These are phyloP conservation scores for Microcaecilia unicolor DNA, from an alignment of 2,797 vertebrate genomes.

Conservation along the genomic window DNA sequence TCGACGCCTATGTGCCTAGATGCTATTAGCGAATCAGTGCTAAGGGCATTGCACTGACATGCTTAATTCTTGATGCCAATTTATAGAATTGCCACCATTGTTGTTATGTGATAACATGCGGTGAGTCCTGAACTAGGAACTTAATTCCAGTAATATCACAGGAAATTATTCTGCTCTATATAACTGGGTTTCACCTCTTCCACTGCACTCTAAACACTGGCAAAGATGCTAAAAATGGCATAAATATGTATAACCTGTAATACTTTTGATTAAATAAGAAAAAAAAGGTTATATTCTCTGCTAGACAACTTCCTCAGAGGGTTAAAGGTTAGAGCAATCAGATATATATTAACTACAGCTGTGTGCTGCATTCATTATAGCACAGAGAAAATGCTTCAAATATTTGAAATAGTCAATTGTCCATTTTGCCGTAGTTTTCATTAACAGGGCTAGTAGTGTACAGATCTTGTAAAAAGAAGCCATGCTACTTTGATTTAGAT, in stretches of 20 bases:
- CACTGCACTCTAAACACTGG: conserved; percentile 6
- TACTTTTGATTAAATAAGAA: conserved; percentile 3
- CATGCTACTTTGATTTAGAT: no score
- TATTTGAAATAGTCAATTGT: conserved; percentile 24
- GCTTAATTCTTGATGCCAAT: no score
- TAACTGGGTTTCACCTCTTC: conserved; percentile 10
- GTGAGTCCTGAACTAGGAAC: no score
- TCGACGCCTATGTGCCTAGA: no score
- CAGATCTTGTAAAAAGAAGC: no score
- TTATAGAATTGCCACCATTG: no score
- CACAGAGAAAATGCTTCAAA: conserved; percentile 41
- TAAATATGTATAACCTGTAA: conserved; percentile 35
- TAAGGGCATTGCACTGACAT: no score
- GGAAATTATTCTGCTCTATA: no score
- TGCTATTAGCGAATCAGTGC: no score
- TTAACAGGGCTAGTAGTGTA: neutral
- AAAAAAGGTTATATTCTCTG: conserved; percentile 12
- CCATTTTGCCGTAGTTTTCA: conserved; percentile 8
- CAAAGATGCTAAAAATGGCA: conserved; percentile 3
- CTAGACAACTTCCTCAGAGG: conserved; percentile 49
- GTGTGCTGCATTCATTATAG: conserved; percentile 16
- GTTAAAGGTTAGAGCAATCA: conserved; percentile 56
- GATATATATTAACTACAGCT: conserved; percentile 54
- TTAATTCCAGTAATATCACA: no score
- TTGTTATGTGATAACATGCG: no score